Percentiles rank a stretch among this genome's conserved stretches.
Conservation (phyloP, 2,113 vertebrate species). For the Micronisus gabar region DNA sequence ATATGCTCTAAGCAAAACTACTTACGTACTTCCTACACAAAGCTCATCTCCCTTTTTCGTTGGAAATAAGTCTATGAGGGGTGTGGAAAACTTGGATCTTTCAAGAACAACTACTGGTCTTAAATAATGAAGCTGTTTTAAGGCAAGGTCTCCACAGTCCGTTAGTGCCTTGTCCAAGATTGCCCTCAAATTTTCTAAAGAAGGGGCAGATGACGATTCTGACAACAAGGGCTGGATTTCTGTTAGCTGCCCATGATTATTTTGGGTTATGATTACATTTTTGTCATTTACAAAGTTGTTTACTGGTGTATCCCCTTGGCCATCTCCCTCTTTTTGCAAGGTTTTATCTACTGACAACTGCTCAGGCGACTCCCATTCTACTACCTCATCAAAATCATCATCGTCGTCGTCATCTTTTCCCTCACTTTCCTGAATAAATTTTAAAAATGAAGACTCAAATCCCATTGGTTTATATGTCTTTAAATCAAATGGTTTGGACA, state of each 20-base stretch:
- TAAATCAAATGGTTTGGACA: slow-evolving; percentile 83
- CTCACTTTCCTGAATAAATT: slow-evolving; percentile 92
- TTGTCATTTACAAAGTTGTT: slow-evolving; percentile 78
- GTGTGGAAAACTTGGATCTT: slow-evolving; percentile 86
- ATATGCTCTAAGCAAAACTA: slow-evolving; percentile 69
- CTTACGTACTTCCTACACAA: slow-evolving; percentile 87
- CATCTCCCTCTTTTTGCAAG: slow-evolving; percentile 46
- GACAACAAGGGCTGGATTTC: slow-evolving; percentile 80
- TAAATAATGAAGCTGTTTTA: slow-evolving; percentile 98
- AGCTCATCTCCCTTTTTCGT: slow-evolving; percentile 87
- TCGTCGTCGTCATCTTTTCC: slow-evolving; percentile 77
- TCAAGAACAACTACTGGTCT: slow-evolving; percentile 95
- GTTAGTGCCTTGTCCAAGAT: slow-evolving; percentile 94
- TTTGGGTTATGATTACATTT: slow-evolving; percentile 72
- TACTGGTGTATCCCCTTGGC: slow-evolving; percentile 9
- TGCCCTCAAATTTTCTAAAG: slow-evolving; percentile 87
- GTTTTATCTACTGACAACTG: slow-evolving; percentile 52
- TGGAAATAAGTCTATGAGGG: slow-evolving; percentile 86
- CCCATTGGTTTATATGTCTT: slow-evolving; percentile 90
- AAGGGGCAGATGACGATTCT: slow-evolving; percentile 81
- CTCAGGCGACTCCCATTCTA: slow-evolving; percentile 71
- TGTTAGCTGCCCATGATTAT: slow-evolving; percentile 69
- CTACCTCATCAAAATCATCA: slow-evolving; percentile 65
- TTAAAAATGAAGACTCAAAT: slow-evolving; percentile 94
- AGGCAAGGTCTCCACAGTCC: slow-evolving; percentile 95